Percentiles rank a stretch among this genome's conserved stretches.
Evolutionary conservation across 1,140 invertebrate genomes (phyloP).

Genomic region (Drosophila biarmipes): DNA sequence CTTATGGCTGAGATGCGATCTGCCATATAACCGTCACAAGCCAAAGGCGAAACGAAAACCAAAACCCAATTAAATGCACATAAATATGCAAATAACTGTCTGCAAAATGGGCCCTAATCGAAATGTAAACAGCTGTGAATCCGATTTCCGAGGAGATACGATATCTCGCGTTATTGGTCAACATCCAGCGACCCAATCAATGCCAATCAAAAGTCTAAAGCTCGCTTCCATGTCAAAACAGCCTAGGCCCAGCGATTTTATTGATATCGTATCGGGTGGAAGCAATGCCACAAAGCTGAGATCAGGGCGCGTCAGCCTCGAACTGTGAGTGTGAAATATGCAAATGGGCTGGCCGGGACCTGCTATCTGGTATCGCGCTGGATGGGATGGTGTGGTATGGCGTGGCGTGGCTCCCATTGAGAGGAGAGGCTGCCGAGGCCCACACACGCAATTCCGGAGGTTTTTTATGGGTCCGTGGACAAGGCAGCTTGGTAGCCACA

Average conservation of each 20-base stretch:
- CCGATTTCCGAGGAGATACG: slow-evolving; percentile 33
- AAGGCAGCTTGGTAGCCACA: slow-evolving; percentile 75
- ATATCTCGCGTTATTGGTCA: slow-evolving; percentile 50
- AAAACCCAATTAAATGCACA: slow-evolving; percentile 76
- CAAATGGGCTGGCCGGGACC: slow-evolving; percentile 46
- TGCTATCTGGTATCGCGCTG: slow-evolving; percentile 40
- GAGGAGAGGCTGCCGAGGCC: slow-evolving; percentile 27
- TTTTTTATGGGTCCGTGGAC: slow-evolving; percentile 54
- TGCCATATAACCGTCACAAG: slow-evolving; percentile 30
- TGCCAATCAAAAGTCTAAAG: slow-evolving; percentile 77
- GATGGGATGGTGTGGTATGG: slow-evolving; percentile 25
- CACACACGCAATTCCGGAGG: slow-evolving; percentile 61
- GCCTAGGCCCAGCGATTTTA: slow-evolving; percentile 21
- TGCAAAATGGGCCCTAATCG: slow-evolving; percentile 67
- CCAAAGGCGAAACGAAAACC: slow-evolving; percentile 68
- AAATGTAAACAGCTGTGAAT: slow-evolving; percentile 80
- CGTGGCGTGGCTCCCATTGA: slow-evolving; percentile 11
- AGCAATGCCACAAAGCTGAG: slow-evolving; percentile 31
- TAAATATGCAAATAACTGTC: slow-evolving; percentile 72
- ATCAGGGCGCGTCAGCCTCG: slow-evolving; percentile 49
- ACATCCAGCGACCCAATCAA: slow-evolving; percentile 56
- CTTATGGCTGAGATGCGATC: slow-evolving; percentile 1
- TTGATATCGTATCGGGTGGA: slow-evolving; percentile 23
- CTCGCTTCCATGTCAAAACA: slow-evolving; percentile 72
- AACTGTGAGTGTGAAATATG: slow-evolving; percentile 73